These are phyloP conservation scores for Chroicocephalus ridibundus DNA, from an alignment of 2,113 vertebrate species.

Conservation along the genomic window DNA sequence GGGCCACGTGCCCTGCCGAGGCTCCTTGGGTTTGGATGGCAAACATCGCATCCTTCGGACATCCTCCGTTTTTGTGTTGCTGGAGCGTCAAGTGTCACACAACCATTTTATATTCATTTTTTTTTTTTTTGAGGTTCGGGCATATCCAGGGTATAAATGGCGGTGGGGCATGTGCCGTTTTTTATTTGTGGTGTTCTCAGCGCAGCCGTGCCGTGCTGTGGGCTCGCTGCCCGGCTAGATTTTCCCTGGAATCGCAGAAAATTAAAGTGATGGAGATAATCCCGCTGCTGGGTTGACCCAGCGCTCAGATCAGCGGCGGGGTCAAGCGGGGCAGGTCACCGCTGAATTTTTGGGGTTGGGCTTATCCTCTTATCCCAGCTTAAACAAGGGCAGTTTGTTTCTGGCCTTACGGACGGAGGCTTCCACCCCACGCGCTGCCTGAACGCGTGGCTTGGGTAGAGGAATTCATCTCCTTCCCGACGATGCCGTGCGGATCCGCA, in stretches of 20 bases:
- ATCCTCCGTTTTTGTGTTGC: background rate
- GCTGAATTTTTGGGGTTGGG: slow-evolving; percentile 49
- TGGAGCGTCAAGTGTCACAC: background rate
- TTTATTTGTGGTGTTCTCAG: background rate
- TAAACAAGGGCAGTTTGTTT: slow-evolving; percentile 57
- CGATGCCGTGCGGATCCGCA: background rate
- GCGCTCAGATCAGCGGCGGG: slow-evolving; percentile 37
- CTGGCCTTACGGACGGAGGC: background rate
- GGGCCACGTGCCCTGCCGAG: background rate
- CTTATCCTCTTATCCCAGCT: slow-evolving; percentile 61
- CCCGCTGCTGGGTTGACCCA: slow-evolving; percentile 44
- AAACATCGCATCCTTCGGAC: accelerated
- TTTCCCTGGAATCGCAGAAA: slow-evolving; percentile 62
- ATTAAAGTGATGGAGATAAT: slow-evolving; percentile 66
- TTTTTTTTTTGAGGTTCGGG: background rate
- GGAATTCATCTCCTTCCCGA: background rate
- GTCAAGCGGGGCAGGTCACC: slow-evolving; percentile 11
- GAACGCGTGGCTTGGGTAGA: background rate
- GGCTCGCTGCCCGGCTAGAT: slow-evolving; percentile 31
- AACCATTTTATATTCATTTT: background rate
- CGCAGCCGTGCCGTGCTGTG: background rate
- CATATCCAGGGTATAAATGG: background rate
- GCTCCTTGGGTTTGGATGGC: background rate
- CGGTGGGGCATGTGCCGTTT: accelerated
- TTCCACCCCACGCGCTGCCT: background rate